Percentiles rank a stretch among this genome's conserved stretches.
These are phyloP conservation scores for Gallinago jamesoni DNA, from an alignment of 2,113 vertebrate species.

Conservation along the genomic window DNA sequence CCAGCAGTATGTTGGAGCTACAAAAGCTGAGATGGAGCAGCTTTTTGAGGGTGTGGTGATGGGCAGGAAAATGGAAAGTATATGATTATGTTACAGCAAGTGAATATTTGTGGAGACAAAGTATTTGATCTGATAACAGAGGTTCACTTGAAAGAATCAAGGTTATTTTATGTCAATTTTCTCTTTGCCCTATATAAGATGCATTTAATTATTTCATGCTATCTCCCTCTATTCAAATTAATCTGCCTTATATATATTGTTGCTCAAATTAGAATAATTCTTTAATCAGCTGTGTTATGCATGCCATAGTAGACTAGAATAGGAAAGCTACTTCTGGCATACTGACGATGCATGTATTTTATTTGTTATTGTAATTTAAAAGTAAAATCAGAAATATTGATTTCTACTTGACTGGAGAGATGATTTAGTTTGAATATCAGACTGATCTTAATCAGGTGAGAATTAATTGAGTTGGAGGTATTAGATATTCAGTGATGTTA, in stretches of 20 bases:
- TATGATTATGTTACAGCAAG: not conserved
- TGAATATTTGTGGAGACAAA: not conserved
- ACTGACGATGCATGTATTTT: slow-evolving; percentile 74
- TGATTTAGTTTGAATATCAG: slow-evolving; percentile 92
- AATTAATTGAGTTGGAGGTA: slow-evolving; percentile 92
- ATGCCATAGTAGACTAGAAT: slow-evolving; percentile 74
- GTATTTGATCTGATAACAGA: slow-evolving; percentile 74
- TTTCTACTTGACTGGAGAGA: slow-evolving; percentile 92
- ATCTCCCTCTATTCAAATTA: slow-evolving; percentile 76
- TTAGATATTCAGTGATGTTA: slow-evolving; percentile 90
- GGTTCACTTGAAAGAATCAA: slow-evolving; percentile 68
- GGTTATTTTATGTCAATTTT: slow-evolving; percentile 78
- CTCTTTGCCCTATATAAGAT: slow-evolving; percentile 77
- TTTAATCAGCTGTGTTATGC: slow-evolving; percentile 83
- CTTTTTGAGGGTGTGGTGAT: not conserved
- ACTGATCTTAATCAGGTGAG: slow-evolving; percentile 86
- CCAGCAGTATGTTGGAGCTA: not conserved
- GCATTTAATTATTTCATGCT: slow-evolving; percentile 81
- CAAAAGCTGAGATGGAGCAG: not conserved
- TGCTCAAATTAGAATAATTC: slow-evolving; percentile 84
- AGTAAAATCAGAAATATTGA: slow-evolving; percentile 91
- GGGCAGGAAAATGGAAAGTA: not conserved
- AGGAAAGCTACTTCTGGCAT: slow-evolving; percentile 74
- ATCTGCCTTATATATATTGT: slow-evolving; percentile 77
- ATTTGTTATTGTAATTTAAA: slow-evolving; percentile 91